Evolutionary conservation across 1,140 invertebrate genomes (phyloP).

Genomic region (Zelostemma sp.): DNA sequence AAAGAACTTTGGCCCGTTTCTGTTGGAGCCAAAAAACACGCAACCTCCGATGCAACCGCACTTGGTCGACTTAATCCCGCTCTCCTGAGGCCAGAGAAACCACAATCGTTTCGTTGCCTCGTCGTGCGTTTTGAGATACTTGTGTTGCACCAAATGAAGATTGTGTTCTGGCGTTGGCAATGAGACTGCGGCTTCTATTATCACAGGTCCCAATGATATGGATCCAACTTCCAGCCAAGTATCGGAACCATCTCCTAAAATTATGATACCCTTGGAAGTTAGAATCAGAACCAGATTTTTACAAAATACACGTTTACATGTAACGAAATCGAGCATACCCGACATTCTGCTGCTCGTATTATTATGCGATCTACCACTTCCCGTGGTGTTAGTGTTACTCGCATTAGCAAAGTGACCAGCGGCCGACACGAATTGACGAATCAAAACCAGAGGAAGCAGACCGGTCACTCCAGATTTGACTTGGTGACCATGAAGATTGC

Average conservation of each 20-base stretch:
- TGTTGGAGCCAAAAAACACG: conserved; percentile 91
- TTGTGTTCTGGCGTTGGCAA: conserved; percentile 81
- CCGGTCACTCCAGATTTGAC: conserved; percentile 92
- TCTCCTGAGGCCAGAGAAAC: conserved; percentile 91
- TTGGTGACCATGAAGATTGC: conserved; percentile 93
- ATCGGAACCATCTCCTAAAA: conserved; percentile 72
- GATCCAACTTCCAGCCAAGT: conserved; percentile 95
- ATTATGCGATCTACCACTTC: conserved; percentile 69
- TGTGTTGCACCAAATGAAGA: conserved; percentile 83
- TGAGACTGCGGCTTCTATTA: conserved; percentile 93
- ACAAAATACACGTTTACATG: too few relatives aligned
- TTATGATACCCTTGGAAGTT: too few relatives aligned
- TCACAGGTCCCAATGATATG: conserved; percentile 89
- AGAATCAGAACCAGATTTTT: too few relatives aligned
- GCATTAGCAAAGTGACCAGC: conserved; percentile 65
- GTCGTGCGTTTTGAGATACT: conserved; percentile 89
- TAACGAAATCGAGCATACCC: too few relatives aligned
- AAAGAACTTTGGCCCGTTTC: conserved; percentile 89
- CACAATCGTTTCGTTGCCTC: conserved; percentile 88
- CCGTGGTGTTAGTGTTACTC: conserved; percentile 74
- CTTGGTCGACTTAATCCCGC: conserved; percentile 74
- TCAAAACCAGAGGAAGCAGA: conserved; percentile 82
- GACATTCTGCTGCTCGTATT: conserved; percentile 62
- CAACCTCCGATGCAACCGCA: conserved; percentile 97
- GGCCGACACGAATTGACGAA: conserved; percentile 79